Base-by-base conservation (phyloP, 2,797 vertebrate species). In the Gadopsis marmoratus region DNA sequence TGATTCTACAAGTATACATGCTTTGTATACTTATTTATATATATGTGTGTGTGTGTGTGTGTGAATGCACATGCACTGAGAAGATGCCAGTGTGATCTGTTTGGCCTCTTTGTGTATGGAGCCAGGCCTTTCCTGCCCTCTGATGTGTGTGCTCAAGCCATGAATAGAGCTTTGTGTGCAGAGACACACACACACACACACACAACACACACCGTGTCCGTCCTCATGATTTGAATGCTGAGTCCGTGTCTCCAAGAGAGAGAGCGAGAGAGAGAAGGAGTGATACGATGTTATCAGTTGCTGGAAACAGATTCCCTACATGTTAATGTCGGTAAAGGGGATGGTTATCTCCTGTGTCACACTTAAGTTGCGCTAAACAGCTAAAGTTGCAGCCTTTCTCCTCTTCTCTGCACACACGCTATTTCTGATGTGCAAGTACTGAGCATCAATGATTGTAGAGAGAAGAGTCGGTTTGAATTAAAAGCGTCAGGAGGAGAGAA, bases 91-190 rank as follows among this genome's bases (percentile, higher is more conserved):
- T 26, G 65, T 86, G 92, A 90, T 94, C 86, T 95, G 91, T 94
- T 94, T 92, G 90, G 89, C 86, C 89, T 89, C 89, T 93, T 93
- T 96, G 94, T 95, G 93, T 94, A 80, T 68, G 47, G 65, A 89
- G 67, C 75, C 23, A 21, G 75, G 76, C 75, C 87, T 66, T 90
- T 90, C 87, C 91, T 93, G 80, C 71, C 75, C 87, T 93, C 89
- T 92, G 91, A 91, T 94, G 91, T 89, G 89, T 77, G 31, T 86
- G 86, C 85, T 85, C 71, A 9, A 43, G 54, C 73, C 89, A 93
- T 96, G 94, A 96, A 96, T 94, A 86, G 93, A 89, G 91, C 93
- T 90, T 91, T 95, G 93, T 95, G 84, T 81, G 53, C 59, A 33
- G 68, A 86, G 80, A 74, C 84, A 90, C 81, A 56, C 83, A 67